A percentile compares a stretch with the other conserved stretches of the same genome.
Evolutionary conservation across 2,113 vertebrate species (phyloP).

Genomic region (Bostrychus sinensis): DNA sequence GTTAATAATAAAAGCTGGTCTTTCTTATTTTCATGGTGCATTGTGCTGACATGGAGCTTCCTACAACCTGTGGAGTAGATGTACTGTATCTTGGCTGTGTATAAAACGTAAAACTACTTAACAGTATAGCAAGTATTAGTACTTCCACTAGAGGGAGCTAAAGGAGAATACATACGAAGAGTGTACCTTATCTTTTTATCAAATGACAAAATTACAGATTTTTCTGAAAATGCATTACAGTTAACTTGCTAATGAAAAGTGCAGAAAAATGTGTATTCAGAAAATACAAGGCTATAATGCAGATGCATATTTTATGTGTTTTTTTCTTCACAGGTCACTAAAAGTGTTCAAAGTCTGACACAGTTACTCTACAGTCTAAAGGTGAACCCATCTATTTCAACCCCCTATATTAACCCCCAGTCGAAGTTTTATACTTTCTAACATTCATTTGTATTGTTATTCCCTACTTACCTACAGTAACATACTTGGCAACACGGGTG

Average conservation of each 20-base stretch:
- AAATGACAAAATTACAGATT: no score
- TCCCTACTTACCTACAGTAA: no score
- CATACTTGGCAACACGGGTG: neutral
- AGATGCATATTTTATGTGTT: constrained; percentile 10
- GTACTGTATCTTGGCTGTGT: constrained; percentile 4
- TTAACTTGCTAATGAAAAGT: no score
- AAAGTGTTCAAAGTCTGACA: constrained; percentile 91
- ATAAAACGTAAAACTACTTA: constrained; percentile 2
- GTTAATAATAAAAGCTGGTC: constrained; percentile 72
- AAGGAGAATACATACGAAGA: constrained; percentile 12
- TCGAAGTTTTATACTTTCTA: no score
- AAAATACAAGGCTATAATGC: neutral
- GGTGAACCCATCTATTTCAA: constrained; percentile 78
- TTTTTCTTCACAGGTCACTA: constrained; percentile 80
- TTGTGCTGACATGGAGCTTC: constrained; percentile 55
- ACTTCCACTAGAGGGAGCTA: constrained; percentile 47
- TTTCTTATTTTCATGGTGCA: constrained; percentile 44
- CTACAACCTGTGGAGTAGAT: constrained; percentile 54
- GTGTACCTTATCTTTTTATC: no score
- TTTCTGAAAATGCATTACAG: no score
- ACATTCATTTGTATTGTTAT: no score
- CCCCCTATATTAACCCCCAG: constrained; percentile 2
- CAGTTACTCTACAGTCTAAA: constrained; percentile 93
- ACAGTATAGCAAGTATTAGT: neutral
- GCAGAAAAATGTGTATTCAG: neutral